A percentile compares a stretch with the other conserved stretches of the same genome.
These are phyloP conservation scores for Triplophysa yarkandensis DNA, from an alignment of 2,797 vertebrate species.

Conservation along the genomic window DNA sequence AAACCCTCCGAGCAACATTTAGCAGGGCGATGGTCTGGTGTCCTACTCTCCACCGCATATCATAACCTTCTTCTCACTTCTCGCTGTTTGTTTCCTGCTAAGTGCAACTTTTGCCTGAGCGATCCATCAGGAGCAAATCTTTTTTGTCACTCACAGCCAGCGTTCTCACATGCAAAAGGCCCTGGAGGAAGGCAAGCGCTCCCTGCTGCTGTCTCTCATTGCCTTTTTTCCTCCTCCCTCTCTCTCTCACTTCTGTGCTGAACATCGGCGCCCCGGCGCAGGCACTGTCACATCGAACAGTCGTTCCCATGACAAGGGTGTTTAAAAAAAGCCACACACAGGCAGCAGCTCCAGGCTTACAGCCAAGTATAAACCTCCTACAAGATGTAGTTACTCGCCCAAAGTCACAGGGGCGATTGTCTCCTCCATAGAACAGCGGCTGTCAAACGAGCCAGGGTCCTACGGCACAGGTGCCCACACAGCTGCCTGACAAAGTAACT, in stretches of 20 bases:
- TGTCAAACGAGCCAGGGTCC: constrained; percentile 58
- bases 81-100: constrained; percentile 50
- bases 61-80: constrained; percentile 58
- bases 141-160: constrained; percentile 69
- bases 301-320: constrained; percentile 68
- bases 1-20: constrained; percentile 67
- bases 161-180: constrained; percentile 65
- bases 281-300: constrained; percentile 71
- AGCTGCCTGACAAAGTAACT: constrained; percentile 74
- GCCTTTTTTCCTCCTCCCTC: neutral
- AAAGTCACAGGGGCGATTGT: constrained; percentile 56
- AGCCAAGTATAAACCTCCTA: constrained; percentile 72
- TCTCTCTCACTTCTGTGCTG: constrained; percentile 61
- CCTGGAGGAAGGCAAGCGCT: constrained; percentile 62
- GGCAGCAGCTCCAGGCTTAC: constrained; percentile 61
- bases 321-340: constrained; percentile 58
- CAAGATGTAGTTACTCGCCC: constrained; percentile 69
- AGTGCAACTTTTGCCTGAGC: constrained; percentile 65
- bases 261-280: constrained; percentile 58
- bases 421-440: constrained; percentile 31
- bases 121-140: constrained; percentile 76
- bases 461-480: constrained; percentile 72
- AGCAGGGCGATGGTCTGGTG: constrained; percentile 61
- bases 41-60: constrained; percentile 61
- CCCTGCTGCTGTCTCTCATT: constrained; percentile 50